Evolutionary conservation across 2,888 invertebrate genomes (phyloP), one percentile per base, ranked within the genome.

Genomic region (Ectropis crepuscularia): DNA sequence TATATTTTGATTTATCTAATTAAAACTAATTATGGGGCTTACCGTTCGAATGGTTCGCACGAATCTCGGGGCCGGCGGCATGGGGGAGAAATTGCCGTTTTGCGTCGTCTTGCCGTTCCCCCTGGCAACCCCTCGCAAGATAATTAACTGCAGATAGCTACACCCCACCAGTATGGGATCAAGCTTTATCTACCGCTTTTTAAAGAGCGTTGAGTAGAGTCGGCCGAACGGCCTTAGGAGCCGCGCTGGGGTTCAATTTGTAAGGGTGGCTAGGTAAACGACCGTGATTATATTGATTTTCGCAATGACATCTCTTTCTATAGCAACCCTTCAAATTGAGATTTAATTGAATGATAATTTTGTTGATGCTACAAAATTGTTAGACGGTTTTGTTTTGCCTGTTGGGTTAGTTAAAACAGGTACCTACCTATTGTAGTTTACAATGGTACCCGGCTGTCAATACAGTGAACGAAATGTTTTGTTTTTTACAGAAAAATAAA

Each of bases 61-160:
- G 83, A 83, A 86, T 85, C 85, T 86, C 80, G 74, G 77, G 77
- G 73, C 76, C 78, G 76, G 51, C 79, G 74, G 79, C 73, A 67
- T 73, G 76, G 82, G 87, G 89, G 86, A 83, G 86, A 80, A 82
- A 85, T 86, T 82, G 88, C 83, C 82, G 83, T 82, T 81, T 86
- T 81, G 83, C 82, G 83, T 79, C 76, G 81, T 83, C 85, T 86
- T 85, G 84, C 86, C 84, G 39, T 53, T 67, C 66, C 53, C 64
- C 85, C 79, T 77, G 76, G 72, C 76, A 79, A 78, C 82, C 85
- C 88, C 90, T 87, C 81, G 81, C 81, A 74, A 88, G 90, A 90
- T 90, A 92, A 91, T 91, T 91, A 92, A 92, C 91, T 90, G 87
- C 87, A 90, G 90, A 89, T 90, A 90, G 85, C 86, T 86, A 85